phyloP scores from a whole-genome alignment of 2,797 vertebrate genomes.

The Gallinago stenura region DNA sequence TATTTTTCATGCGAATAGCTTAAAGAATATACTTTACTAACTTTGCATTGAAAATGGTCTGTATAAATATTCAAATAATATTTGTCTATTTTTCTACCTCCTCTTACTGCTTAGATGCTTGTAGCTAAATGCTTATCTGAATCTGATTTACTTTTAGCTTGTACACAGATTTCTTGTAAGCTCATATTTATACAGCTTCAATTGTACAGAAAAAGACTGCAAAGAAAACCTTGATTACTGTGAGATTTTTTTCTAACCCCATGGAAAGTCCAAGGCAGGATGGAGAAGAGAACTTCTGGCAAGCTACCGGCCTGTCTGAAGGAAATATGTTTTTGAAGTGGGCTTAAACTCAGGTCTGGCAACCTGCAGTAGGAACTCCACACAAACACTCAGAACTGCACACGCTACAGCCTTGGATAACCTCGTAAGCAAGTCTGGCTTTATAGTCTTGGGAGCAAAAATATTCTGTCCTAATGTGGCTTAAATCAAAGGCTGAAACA shows the following conservation, averaged over 20 bases:
- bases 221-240: background rate
- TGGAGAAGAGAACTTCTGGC: slow-evolving; percentile 4
- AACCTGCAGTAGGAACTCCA: slow-evolving; percentile 15
- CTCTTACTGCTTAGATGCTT: background rate
- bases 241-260: background rate
- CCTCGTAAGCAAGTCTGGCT: slow-evolving; percentile 34
- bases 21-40: background rate
- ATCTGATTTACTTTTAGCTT: background rate
- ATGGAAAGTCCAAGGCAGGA: background rate
- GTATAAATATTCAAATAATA: background rate
- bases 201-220: background rate
- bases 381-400: background rate
- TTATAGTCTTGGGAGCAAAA: slow-evolving; percentile 28
- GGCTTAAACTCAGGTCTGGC: slow-evolving; percentile 30
- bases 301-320: background rate
- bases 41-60: background rate
- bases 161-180: background rate
- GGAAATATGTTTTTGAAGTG: slow-evolving; percentile 31
- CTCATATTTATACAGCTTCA: background rate
- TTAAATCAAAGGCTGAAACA: slow-evolving; percentile 56
- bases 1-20: background rate
- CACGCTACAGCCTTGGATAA: slow-evolving; percentile 3
- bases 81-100: background rate
- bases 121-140: background rate
- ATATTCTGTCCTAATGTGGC: slow-evolving; percentile 31